Base-by-base conservation (phyloP, 2,797 vertebrate species). In the Tokudaia tokunoshimensis region DNA sequence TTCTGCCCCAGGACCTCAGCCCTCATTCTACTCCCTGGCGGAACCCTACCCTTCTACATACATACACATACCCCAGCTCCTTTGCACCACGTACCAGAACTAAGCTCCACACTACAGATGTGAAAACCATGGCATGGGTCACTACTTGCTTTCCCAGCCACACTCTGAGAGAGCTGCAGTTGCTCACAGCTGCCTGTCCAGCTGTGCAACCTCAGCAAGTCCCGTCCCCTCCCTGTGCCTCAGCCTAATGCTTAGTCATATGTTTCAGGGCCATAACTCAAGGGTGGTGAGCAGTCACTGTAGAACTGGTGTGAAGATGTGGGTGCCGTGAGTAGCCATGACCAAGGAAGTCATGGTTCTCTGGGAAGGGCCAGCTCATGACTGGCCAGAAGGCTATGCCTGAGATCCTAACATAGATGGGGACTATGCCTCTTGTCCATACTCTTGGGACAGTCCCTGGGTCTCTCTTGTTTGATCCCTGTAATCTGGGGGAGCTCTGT, bases 261-360 rank as follows among this genome's bases (percentile, higher is more conserved):
- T 37, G 59, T 65, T 61, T 72, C 6, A 50, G 61, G 0, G 9
- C 0, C 57, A 22, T 50, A 81, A 74, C 7, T 24, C 1, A 75
- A 82, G 8, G 8, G 2, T 0, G 2, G 1, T 0, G 3, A 61
- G 41, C 13, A 3, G 31, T 8, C 0, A 4, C n/a, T 3, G 5
- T 1, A 74, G 50, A 29, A 57, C 1, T 4, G 9, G 1, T 57
- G 67, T 13, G 41, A 44, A 85, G 41, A 83, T 26, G 0, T 0
- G 0, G 9, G 63, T 57, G 1, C 6, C 3, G 0, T 2, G 59
- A 1, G 1, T 1, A 70, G 63, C 26, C 29, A 9, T 9, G 29
- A 20, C 22, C 31, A 1, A 0, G 6, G 52, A 50, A 8, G 1
- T 3, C 22, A 14, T 29, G 4, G 20, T 22, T 95, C 76, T 22